Percentiles rank a stretch among this genome's conserved stretches.
Evolutionary conservation across 2,113 vertebrate species (phyloP).

Genomic region (Ctenodactylus gundi): DNA sequence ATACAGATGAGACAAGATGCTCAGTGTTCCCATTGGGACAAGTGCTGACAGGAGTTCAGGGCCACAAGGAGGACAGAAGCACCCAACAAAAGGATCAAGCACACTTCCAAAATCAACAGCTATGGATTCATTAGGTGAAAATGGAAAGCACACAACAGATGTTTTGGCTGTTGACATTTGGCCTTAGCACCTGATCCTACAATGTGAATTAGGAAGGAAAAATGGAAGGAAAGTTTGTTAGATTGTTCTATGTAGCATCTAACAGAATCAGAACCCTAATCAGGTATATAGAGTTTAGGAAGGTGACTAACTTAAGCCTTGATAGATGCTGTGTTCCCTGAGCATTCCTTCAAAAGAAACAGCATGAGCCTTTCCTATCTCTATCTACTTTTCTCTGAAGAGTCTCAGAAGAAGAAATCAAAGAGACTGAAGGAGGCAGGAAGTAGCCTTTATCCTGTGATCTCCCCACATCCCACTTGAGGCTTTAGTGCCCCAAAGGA

Average conservation of each 20-base stretch:
- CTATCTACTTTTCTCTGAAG: conserved; percentile 53
- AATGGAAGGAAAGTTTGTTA: not conserved
- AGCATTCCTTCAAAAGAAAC: conserved; percentile 42
- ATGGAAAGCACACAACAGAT: not conserved
- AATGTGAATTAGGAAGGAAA: not conserved
- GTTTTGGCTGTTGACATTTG: not conserved
- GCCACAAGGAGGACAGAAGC: not conserved
- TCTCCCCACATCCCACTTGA: conserved; percentile 18
- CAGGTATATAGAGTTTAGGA: not conserved
- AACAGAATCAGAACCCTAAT: not conserved
- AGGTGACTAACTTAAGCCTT: not conserved
- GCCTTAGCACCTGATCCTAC: not conserved
- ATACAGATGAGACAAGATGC: not conserved
- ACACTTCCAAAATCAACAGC: not conserved
- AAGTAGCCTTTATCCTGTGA: conserved; percentile 64
- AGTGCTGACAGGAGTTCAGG: conserved; percentile 4
- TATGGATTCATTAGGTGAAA: not conserved
- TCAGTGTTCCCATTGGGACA: not conserved
- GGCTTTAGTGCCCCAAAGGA: conserved; percentile 7
- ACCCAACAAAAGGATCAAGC: not conserved
- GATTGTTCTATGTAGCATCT: not conserved
- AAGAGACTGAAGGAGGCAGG: conserved; percentile 64
- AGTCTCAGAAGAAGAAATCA: conserved; percentile 59
- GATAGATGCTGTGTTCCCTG: not conserved
- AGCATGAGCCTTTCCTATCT: not conserved